phyloP scores from a whole-genome alignment of 2,113 vertebrate species.

The Gallinago media region DNA sequence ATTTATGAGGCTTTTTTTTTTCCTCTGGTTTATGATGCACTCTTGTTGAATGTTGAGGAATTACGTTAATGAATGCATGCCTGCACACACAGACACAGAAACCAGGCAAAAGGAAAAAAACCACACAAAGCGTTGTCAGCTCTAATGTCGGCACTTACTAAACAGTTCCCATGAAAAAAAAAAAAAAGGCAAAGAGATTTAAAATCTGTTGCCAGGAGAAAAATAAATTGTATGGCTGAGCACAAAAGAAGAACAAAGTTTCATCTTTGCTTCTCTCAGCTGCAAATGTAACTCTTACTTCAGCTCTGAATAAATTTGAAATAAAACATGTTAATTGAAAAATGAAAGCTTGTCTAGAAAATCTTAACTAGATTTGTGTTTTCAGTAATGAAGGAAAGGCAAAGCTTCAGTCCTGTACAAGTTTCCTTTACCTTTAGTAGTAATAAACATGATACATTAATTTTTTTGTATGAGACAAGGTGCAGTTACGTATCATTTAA shows the following conservation, averaged over 20 bases:
- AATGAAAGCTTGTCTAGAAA: constrained; percentile 19
- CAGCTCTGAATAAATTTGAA: constrained; percentile 40
- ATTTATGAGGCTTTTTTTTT: constrained; percentile 78
- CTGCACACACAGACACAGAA: constrained; percentile 83
- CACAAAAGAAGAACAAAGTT: constrained; percentile 75
- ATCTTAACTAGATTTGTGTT: neutral
- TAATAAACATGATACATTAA: neutral
- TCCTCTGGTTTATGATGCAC: constrained; percentile 71
- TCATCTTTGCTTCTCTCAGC: constrained; percentile 62
- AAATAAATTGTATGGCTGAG: constrained; percentile 68
- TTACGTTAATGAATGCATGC: constrained; percentile 87
- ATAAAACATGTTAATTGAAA: constrained; percentile 51
- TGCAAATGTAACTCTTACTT: constrained; percentile 63
- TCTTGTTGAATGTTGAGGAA: constrained; percentile 81
- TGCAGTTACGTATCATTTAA: neutral
- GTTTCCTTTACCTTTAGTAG: neutral
- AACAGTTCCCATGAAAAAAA: constrained; percentile 77
- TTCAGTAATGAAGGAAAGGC: neutral
- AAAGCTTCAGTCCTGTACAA: neutral
- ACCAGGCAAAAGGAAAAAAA: constrained; percentile 70
- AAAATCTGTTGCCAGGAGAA: constrained; percentile 78
- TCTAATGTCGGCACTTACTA: constrained; percentile 67
- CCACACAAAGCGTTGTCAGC: constrained; percentile 70
- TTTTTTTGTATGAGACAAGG: neutral
- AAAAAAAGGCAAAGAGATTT: constrained; percentile 55